Percentiles rank a stretch among this genome's conserved stretches.
phyloP scores from a whole-genome alignment of 2,797 vertebrate genomes.

The Gymnothorax reevesii region DNA sequence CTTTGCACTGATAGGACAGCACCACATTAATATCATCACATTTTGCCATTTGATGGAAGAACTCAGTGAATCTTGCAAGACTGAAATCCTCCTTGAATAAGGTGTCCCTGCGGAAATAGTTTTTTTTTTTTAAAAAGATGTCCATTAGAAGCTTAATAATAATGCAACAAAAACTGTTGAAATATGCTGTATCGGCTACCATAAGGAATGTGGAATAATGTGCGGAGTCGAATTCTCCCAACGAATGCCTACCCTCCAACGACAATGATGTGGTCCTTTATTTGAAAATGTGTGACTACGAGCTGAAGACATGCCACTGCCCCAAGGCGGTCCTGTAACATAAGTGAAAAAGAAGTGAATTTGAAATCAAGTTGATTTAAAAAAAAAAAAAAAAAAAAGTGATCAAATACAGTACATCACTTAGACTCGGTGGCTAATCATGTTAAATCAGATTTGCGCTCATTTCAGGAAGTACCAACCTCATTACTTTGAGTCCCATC shows the following conservation, averaged over 20 bases:
- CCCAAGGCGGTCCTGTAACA: conserved; percentile 71
- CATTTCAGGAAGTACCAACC: conserved; percentile 49
- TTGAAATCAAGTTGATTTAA: background rate
- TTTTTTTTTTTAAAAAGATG: background rate
- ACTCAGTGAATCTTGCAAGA: conserved; percentile 62
- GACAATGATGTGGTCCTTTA: conserved; percentile 70
- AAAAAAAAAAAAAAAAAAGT: too few relatives aligned
- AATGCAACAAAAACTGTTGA: background rate
- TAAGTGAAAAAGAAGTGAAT: background rate
- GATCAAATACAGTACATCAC: background rate
- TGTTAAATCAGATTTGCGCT: background rate
- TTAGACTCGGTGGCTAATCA: background rate
- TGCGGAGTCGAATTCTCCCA: background rate
- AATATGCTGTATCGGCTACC: background rate
- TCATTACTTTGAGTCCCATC: conserved; percentile 76
- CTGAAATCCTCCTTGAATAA: conserved; percentile 83
- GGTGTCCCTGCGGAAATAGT: conserved; percentile 69
- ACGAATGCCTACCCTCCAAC: conserved; percentile 72
- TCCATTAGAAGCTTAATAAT: background rate
- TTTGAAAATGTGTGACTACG: conserved; percentile 67
- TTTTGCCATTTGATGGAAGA: conserved; percentile 56
- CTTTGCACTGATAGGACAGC: conserved; percentile 74
- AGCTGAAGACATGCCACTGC: conserved; percentile 77
- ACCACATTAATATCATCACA: conserved; percentile 65
- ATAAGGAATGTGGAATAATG: background rate